Base-by-base conservation (phyloP, 53 echinoderm and acorn worm species). In the Arbacia lixula region DNA sequence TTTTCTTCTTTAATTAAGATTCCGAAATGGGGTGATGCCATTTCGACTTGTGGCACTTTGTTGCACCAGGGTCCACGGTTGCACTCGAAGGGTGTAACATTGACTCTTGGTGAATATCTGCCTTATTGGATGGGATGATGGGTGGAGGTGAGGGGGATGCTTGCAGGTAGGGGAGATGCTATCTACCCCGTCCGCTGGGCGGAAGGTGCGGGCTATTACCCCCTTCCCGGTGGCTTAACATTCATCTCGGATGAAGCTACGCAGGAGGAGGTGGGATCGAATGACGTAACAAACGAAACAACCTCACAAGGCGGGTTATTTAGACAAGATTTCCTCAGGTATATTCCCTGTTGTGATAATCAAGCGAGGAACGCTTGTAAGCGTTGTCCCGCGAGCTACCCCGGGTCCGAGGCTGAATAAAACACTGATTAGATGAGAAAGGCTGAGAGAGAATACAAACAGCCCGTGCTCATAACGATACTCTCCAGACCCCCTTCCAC, bases 271-370 rank as follows among this genome's bases (percentile, higher is more conserved):
- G 69, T 53, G n/a, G n/a, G n/a, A n/a, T n/a, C n/a, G n/a, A n/a
- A 14, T 46, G 46, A 46, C 46, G 46, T 14, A 46, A 46, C 46
- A 46, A 46, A 10, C 8, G 46, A 46, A 46, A 46, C 46, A 46
- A 74, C 52, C 74, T 50, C 30, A 30, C 50, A 53, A 52, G 74
- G 34, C 34, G 74, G 8, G 53, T 74, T 74, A 74, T 74, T 74
- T 74, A 51, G 74, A 74, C n/a, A 74, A 33, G 53, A 46, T 19
- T 30, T 50, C 46, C 30, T 77, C 31, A 31, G 24, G 0, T 1
- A 25, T 36, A 37, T 25, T 58, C 37, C 40, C 30, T 38, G 60
- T 57, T 56, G 22, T 60, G 56, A 37, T 77, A 57, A 58, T 58
- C 10, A 56, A 56, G 8, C 21, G 57, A 20, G 57, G 57, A 11